These are phyloP conservation scores for Oppia nitens DNA, from an alignment of 1,140 invertebrate genomes.

Conservation along the genomic window DNA sequence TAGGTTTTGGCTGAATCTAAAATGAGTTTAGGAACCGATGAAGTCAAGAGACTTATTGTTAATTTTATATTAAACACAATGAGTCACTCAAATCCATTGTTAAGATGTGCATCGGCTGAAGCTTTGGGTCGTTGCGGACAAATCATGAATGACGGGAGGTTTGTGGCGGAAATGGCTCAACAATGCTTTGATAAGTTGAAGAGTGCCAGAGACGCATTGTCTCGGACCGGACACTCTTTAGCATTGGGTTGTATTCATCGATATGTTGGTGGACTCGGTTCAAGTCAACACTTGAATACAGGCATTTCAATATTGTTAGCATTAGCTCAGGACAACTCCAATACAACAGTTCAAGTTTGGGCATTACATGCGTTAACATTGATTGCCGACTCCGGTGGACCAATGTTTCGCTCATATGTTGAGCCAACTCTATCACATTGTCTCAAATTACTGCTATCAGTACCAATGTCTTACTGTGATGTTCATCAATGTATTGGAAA, in stretches of 20 bases:
- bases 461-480: constrained; percentile 74
- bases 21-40: constrained; percentile 64
- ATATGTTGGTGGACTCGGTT: constrained; percentile 73
- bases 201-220: constrained; percentile 67
- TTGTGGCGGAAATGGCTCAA: constrained; percentile 76
- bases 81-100: constrained; percentile 60
- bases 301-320: constrained; percentile 84
- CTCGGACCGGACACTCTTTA: constrained; percentile 74
- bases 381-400: constrained; percentile 91
- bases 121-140: constrained; percentile 74
- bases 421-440: constrained; percentile 78
- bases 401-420: constrained; percentile 93
- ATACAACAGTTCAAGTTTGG: constrained; percentile 87
- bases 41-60: constrained; percentile 68
- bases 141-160: constrained; percentile 61
- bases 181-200: constrained; percentile 73
- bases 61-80: constrained; percentile 51
- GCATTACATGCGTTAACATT: constrained; percentile 82
- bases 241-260: constrained; percentile 79
- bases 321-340: constrained; percentile 76
- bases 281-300: constrained; percentile 75
- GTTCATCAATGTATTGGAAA: constrained; percentile 89
- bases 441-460: constrained; percentile 69
- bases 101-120: constrained; percentile 73
- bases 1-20: constrained; percentile 66